These are phyloP conservation scores for Syngnathus scovelli DNA, from an alignment of 2,113 vertebrate genomes.

Conservation along the genomic window DNA sequence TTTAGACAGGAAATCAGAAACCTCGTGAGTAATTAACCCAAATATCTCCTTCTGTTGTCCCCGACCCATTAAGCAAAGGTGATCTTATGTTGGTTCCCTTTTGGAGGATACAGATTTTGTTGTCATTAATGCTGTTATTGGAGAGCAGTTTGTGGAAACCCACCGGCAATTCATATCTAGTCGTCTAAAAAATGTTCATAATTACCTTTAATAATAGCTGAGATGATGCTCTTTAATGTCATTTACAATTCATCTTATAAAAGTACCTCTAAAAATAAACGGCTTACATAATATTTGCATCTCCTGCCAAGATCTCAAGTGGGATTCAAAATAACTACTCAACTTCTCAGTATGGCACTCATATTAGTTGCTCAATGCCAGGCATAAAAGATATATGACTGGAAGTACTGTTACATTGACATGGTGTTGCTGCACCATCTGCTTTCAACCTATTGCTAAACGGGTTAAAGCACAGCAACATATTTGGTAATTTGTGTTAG, in stretches of 20 bases:
- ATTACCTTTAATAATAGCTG: background rate
- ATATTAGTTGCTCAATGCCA: too few species aligned
- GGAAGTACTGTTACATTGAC: too few species aligned
- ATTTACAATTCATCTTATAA: background rate
- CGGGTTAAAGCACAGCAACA: too few species aligned
- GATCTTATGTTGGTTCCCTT: slow-evolving; percentile 40
- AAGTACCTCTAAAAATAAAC: background rate
- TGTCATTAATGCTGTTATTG: slow-evolving; percentile 23
- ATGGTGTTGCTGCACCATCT: too few species aligned
- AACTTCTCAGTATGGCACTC: too few species aligned
- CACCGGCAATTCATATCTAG: background rate
- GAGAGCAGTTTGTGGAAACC: slow-evolving; percentile 22
- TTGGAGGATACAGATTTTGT: slow-evolving; percentile 37
- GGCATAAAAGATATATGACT: too few species aligned
- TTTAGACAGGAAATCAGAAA: slow-evolving; percentile 69
- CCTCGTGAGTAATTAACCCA: slow-evolving; percentile 42
- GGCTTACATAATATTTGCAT: background rate
- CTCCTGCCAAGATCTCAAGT: too few species aligned
- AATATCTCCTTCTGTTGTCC: slow-evolving; percentile 47
- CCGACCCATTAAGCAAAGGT: slow-evolving; percentile 46
- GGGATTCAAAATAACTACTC: too few species aligned
- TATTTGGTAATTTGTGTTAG: too few species aligned
- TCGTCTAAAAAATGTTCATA: background rate
- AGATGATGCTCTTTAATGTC: background rate
- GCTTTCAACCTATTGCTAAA: too few species aligned